phyloP scores from a whole-genome alignment of 2,888 invertebrate genomes.

The Mimas tiliae region DNA sequence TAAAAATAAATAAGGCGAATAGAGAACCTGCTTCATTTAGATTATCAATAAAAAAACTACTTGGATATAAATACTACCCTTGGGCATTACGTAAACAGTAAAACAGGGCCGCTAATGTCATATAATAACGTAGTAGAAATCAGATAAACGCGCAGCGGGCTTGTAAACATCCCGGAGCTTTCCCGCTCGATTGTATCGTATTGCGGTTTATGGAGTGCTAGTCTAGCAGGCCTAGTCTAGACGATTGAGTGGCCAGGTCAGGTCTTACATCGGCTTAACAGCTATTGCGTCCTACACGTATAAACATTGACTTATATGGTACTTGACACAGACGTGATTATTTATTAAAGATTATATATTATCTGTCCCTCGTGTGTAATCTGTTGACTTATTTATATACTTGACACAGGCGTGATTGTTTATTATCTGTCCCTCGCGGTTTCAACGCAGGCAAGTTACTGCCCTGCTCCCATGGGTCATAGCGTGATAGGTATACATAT shows the following conservation, averaged over 20 bases:
- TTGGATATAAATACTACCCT: not conserved
- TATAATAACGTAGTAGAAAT: constrained; percentile 48
- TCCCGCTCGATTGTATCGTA: constrained; percentile 62
- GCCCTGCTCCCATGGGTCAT: too few species aligned
- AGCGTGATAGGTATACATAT: too few species aligned
- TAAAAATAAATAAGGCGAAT: too few species aligned
- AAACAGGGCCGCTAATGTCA: constrained; percentile 51
- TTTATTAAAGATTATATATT: too few species aligned
- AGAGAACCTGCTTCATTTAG: too few species aligned
- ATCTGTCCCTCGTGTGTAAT: too few species aligned
- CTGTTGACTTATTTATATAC: too few species aligned
- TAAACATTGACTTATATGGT: too few species aligned
- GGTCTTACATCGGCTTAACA: constrained; percentile 50
- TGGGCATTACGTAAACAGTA: constrained; percentile 34
- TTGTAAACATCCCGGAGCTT: constrained; percentile 56
- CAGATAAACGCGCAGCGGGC: constrained; percentile 36
- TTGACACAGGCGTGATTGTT: too few species aligned
- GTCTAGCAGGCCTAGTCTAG: constrained; percentile 45
- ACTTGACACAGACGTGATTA: not conserved
- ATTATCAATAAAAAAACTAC: constrained; percentile 15
- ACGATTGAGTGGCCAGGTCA: constrained; percentile 61
- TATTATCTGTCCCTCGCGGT: too few species aligned
- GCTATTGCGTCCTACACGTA: not conserved
- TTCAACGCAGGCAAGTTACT: too few species aligned
- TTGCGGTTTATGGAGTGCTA: constrained; percentile 62